Percentiles rank a stretch among this genome's conserved stretches.
phyloP scores from a whole-genome alignment of 2,113 vertebrate genomes.

The Chaenocephalus aceratus region DNA sequence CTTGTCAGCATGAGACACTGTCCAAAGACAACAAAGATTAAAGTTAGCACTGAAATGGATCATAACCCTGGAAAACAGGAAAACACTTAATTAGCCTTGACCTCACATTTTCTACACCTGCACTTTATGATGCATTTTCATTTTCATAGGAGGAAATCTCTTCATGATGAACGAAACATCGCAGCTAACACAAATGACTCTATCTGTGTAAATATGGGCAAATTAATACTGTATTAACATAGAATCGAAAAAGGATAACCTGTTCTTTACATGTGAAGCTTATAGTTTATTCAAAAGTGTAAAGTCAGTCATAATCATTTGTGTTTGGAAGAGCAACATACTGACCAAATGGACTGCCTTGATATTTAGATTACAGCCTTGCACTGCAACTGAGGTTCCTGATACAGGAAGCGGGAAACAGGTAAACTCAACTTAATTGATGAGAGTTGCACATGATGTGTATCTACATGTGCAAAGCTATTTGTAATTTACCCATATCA shows the following conservation, averaged over 20 bases:
- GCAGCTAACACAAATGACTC: too few species aligned
- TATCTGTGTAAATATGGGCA: too few species aligned
- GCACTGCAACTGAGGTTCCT: not conserved
- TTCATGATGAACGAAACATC: not conserved
- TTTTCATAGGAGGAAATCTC: not conserved
- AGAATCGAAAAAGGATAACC: too few species aligned
- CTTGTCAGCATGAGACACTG: not conserved
- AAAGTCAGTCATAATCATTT: not conserved
- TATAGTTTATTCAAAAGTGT: not conserved
- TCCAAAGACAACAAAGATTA: not conserved
- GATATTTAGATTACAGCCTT: not conserved
- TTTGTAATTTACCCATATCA: slow-evolving; percentile 72
- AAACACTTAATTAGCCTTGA: not conserved
- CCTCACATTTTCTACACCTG: not conserved
- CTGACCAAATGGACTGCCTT: not conserved
- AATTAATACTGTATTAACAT: too few species aligned
- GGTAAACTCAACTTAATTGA: slow-evolving; percentile 31
- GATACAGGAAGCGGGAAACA: slow-evolving; percentile 20
- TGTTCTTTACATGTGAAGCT: too few species aligned
- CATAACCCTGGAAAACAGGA: not conserved
- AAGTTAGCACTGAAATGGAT: not conserved
- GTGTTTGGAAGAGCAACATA: not conserved
- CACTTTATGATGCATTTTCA: not conserved
- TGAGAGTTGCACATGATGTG: slow-evolving; percentile 30
- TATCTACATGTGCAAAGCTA: slow-evolving; percentile 60